Evolutionary conservation across 1,140 invertebrate genomes (phyloP), one percentile per base, ranked within the genome.

Genomic region (Megathymus violae): DNA sequence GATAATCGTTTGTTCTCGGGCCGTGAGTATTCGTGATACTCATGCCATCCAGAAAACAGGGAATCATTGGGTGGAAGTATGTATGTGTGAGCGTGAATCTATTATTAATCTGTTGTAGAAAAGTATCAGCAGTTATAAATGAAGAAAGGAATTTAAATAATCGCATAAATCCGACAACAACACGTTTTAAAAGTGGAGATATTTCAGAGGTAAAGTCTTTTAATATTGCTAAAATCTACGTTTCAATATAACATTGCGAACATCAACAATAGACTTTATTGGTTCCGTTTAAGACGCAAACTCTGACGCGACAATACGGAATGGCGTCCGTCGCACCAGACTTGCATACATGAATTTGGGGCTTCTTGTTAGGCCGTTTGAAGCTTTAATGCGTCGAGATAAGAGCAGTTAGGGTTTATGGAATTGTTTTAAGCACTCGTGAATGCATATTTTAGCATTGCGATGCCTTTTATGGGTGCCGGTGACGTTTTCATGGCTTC

Each of bases 401-500:
- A 67, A 64, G 48, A 25, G n/a, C 54, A 11, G 27, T 19, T 47
- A 54, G 31, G 9, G 10, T 43, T 46, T 38, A 19, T 50, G 10
- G 19, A 27, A 48, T 47, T 47, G 22, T 47, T 16, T 48, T 19
- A 38, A 36, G 19, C 25, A 46, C 9, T 17, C 54, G 34, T 40
- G 48, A 64, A 25, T 47, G 48, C 54, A 69, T 72, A 75, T 62
- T 52, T 72, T 71, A 69, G 36, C 22, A 52, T 59, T 44, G 59
- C 67, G 64, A 75, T 63, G 67, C 38, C 47, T 75, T 72, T 75
- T 75, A 72, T 69, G 62, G 62, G 31, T 17, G 6, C 27, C 11
- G 14, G 63, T 63, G 65, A 73, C 70, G 54, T 62, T 71, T 73
- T 76, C 67, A 76, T 71, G 70, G 62, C 70, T 76, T 73, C 58